Evolutionary conservation across 2,888 invertebrate genomes (phyloP).

Genomic region (Rhamnusium bicolor): DNA sequence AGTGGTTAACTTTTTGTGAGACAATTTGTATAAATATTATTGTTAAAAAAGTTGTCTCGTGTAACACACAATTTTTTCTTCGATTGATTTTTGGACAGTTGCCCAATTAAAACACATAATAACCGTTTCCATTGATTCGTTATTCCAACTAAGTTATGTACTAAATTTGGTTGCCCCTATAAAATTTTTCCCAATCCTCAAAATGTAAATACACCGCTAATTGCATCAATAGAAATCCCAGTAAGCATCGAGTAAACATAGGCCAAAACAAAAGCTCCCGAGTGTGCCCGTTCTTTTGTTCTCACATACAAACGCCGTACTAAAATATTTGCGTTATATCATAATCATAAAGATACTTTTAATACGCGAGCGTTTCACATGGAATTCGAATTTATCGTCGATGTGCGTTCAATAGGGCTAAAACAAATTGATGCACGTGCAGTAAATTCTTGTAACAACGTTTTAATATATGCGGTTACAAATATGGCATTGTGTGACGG

Average conservation of each 20-base stretch:
- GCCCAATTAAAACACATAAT: too few species aligned
- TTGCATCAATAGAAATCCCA: conserved; percentile 29
- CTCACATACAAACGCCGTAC: not conserved
- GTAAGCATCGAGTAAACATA: conserved; percentile 14
- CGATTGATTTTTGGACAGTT: too few species aligned
- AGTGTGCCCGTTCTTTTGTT: conserved; percentile 17
- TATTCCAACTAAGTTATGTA: too few species aligned
- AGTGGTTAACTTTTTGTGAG: too few species aligned
- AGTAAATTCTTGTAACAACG: conserved; percentile 3
- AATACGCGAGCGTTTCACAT: conserved; percentile 10
- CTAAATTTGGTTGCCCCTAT: not conserved
- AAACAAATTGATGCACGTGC: conserved; percentile 33
- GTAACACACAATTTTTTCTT: too few species aligned
- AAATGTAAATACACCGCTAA: conserved; percentile 20
- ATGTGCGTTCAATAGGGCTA: conserved; percentile 7
- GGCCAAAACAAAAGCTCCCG: conserved; percentile 19
- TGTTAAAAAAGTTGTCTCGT: too few species aligned
- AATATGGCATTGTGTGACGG: conserved; percentile 10
- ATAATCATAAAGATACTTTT: conserved; percentile 26
- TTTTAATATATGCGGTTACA: conserved; percentile 21
- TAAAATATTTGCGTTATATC: conserved; percentile 26
- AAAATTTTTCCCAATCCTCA: not conserved
- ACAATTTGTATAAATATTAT: too few species aligned
- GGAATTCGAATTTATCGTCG: conserved; percentile 15
- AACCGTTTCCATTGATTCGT: too few species aligned